These are phyloP conservation scores for Etheostoma cragini DNA, from an alignment of 2,113 vertebrate genomes.

Conservation along the genomic window DNA sequence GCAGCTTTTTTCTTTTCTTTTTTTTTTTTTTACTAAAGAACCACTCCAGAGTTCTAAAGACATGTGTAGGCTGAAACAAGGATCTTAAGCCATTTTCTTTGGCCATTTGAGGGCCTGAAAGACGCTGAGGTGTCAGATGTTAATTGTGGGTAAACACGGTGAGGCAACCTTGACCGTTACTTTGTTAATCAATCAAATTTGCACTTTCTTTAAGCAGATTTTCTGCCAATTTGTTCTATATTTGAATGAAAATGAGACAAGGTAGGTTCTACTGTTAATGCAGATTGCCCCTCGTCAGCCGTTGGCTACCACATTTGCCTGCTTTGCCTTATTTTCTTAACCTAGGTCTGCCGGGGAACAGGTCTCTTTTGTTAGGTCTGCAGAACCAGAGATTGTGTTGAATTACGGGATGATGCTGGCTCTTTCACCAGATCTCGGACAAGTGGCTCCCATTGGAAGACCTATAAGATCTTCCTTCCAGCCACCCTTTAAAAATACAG, in stretches of 20 bases:
- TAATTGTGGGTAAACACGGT: not conserved
- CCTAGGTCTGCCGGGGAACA: not conserved
- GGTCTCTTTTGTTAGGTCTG: not conserved
- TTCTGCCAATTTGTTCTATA: not conserved
- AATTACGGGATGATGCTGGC: not conserved
- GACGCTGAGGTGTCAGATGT: slow-evolving; percentile 10
- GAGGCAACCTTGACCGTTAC: not conserved
- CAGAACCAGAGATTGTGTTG: not conserved
- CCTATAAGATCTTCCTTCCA: too few species aligned
- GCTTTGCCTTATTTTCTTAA: not conserved
- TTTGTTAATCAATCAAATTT: not conserved
- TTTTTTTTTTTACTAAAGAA: not conserved
- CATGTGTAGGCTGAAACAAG: not conserved
- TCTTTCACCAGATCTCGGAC: slow-evolving; percentile 2
- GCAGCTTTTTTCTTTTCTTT: not conserved
- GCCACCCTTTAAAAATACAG: not conserved
- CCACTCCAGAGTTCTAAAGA: not conserved
- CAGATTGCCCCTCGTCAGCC: too few species aligned
- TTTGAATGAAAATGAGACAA: not conserved
- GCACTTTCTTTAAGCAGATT: not conserved
- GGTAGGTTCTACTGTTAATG: not conserved
- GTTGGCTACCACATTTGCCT: not conserved
- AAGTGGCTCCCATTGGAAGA: not conserved
- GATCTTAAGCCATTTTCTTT: not conserved
- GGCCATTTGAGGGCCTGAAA: not conserved